Conservation (phyloP, 1,140 invertebrate species). For the Drosophila yakuba region DNA sequence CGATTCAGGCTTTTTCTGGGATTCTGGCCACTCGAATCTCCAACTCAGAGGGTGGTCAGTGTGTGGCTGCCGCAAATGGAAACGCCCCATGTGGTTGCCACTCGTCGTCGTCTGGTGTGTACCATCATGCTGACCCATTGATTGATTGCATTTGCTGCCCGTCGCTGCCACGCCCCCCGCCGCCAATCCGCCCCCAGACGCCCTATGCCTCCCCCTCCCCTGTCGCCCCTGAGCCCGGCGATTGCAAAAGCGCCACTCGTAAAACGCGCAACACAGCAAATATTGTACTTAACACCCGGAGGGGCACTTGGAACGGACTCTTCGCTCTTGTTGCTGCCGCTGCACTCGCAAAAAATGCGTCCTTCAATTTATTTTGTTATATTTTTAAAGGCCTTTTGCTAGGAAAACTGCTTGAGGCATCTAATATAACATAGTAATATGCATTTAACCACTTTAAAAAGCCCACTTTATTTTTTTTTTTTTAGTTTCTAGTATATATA, state of each 20-base stretch:
- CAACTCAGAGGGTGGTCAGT: constrained; percentile 61
- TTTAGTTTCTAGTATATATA: too few relatives aligned
- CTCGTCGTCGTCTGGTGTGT: constrained; percentile 53
- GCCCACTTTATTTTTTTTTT: too few relatives aligned
- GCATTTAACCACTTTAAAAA: too few relatives aligned
- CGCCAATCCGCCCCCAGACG: background rate
- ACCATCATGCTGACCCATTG: constrained; percentile 77
- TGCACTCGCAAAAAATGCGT: constrained; percentile 12
- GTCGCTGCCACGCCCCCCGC: constrained; percentile 37
- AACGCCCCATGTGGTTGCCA: constrained; percentile 80
- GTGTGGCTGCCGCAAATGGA: constrained; percentile 75
- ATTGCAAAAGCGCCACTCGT: constrained; percentile 66
- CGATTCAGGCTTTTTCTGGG: background rate
- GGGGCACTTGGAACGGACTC: constrained; percentile 54
- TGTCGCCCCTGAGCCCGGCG: constrained; percentile 1
- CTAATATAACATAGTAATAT: too few relatives aligned
- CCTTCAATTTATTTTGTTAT: background rate
- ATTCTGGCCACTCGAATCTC: constrained; percentile 1
- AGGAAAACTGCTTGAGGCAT: too few relatives aligned
- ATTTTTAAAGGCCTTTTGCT: background rate
- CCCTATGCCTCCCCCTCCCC: background rate
- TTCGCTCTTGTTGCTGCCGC: constrained; percentile 1
- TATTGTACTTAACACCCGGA: constrained; percentile 79
- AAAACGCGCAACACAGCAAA: constrained; percentile 75
- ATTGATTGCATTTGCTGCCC: constrained; percentile 74